These are phyloP conservation scores for Macropus fuliginosus DNA, from an alignment of 2,797 vertebrate genomes.

Conservation along the genomic window DNA sequence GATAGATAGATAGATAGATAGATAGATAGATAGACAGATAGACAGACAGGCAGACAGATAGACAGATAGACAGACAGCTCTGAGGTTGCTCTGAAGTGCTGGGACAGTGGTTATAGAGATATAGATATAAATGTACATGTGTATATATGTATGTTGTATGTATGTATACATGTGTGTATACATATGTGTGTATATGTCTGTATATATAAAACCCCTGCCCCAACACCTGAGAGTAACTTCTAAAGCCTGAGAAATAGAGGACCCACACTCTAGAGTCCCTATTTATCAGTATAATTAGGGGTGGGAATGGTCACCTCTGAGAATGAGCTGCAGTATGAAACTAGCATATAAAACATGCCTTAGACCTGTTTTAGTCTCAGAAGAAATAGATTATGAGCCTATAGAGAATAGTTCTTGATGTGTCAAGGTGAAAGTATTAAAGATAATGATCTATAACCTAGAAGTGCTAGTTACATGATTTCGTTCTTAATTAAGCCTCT, in stretches of 20 bases:
- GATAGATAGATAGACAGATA: too few species aligned
- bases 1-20: too few species aligned
- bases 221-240: too few species aligned
- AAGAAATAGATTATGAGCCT: not conserved
- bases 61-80: not conserved
- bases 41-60: too few species aligned
- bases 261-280: not conserved
- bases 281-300: too few species aligned
- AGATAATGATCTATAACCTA: not conserved
- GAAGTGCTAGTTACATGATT: not conserved
- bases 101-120: not conserved
- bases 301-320: too few species aligned
- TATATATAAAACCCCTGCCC: not conserved
- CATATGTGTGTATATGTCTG: not conserved
- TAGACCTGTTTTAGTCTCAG: too few species aligned
- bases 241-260: not conserved
- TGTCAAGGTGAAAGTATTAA: not conserved
- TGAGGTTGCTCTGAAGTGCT: not conserved
- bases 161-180: too few species aligned
- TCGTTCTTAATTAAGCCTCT: not conserved
- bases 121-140: not conserved
- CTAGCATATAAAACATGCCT: too few species aligned
- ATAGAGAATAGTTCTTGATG: not conserved
- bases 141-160: not conserved
- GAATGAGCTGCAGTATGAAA: too few species aligned